Conservation (phyloP, 2,888 invertebrate genomes). For the Cephus rjabovi region DNA sequence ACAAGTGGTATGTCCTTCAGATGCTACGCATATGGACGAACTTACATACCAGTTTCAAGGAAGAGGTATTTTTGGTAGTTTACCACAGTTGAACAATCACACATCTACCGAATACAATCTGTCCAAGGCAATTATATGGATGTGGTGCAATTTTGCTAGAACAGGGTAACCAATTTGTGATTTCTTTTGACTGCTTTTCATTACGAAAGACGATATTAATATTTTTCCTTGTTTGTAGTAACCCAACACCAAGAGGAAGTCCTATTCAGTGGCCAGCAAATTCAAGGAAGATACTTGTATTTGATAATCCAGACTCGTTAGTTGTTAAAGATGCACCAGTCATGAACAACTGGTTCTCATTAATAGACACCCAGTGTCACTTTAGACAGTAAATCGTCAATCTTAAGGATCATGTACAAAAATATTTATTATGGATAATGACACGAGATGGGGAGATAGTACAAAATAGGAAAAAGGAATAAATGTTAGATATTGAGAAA, state of each 20-base stretch:
- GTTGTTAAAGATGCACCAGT: constrained; percentile 9
- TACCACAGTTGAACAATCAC: constrained; percentile 6
- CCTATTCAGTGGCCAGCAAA: constrained; percentile 15
- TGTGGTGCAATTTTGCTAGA: constrained; percentile 21
- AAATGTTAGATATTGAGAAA: background rate
- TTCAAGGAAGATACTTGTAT: constrained; percentile 10
- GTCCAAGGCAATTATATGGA: constrained; percentile 13
- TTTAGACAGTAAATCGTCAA: background rate
- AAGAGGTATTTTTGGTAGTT: constrained; percentile 15
- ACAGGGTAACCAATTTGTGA: constrained; percentile 13
- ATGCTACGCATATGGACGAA: constrained; percentile 21
- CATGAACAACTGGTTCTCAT: constrained; percentile 6
- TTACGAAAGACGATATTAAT: background rate
- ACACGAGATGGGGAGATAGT: background rate
- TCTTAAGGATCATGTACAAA: background rate
- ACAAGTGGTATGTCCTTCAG: background rate
- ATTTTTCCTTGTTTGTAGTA: constrained; percentile 2
- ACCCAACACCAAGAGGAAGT: constrained; percentile 15
- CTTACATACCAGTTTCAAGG: constrained; percentile 19
- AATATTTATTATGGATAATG: background rate
- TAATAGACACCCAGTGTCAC: constrained; percentile 16
- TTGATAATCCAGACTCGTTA: background rate
- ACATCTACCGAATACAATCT: constrained; percentile 14
- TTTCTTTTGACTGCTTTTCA: background rate
- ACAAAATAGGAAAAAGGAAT: background rate